Evolutionary conservation across 2,113 vertebrate genomes (phyloP).

Genomic region (Oxyura jamaicensis): DNA sequence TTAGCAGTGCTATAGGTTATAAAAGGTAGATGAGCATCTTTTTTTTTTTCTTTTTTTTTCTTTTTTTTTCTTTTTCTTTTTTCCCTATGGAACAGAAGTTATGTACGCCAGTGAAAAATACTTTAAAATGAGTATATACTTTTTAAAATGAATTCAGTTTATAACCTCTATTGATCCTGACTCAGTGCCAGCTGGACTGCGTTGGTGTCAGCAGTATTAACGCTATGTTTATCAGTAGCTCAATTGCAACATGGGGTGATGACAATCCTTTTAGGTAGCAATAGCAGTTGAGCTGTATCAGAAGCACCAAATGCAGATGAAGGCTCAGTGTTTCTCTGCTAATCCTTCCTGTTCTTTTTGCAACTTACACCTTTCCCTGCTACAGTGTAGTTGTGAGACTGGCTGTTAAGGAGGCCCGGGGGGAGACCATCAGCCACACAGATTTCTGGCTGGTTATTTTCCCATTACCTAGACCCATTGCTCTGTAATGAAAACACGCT

Average conservation of each 20-base stretch:
- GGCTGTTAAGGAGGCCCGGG: neutral
- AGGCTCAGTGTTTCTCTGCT: neutral
- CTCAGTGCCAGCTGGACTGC: neutral
- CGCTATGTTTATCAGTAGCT: neutral
- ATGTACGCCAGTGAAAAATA: neutral
- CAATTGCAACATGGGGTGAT: neutral
- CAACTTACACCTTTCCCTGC: neutral
- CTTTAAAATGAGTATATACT: neutral
- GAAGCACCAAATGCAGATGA: neutral
- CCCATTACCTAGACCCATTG: neutral
- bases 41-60: neutral
- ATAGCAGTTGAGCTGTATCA: neutral
- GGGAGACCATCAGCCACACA: neutral
- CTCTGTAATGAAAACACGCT: neutral
- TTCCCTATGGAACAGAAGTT: neutral
- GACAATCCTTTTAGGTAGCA: neutral
- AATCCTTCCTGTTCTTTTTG: neutral
- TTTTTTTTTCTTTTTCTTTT: neutral
- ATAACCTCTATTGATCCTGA: neutral
- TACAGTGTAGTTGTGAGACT: neutral
- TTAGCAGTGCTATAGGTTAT: neutral
- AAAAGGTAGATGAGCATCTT: neutral
- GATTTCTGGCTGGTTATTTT: neutral
- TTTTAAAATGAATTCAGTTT: neutral
- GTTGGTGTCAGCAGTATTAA: slow-evolving; percentile 7